These are phyloP conservation scores for Neotoma lepida DNA, from an alignment of 2,113 vertebrate genomes.

Conservation along the genomic window DNA sequence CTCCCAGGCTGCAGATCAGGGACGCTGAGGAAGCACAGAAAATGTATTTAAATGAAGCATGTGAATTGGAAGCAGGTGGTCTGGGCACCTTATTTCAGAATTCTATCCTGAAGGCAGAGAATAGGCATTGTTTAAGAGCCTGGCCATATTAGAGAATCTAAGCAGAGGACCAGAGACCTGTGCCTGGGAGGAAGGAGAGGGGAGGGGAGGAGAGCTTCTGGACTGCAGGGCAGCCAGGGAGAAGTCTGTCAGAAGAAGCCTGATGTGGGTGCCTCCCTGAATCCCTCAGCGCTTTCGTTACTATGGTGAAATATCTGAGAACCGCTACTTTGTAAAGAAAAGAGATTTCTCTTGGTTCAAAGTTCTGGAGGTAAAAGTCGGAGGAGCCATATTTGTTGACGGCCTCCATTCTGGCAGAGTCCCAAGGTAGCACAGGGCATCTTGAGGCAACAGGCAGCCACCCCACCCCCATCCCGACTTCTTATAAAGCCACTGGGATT, in stretches of 20 bases:
- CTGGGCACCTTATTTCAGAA: not conserved
- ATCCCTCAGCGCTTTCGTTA: not conserved
- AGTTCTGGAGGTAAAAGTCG: not conserved
- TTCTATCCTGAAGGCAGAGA: not conserved
- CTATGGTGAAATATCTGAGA: not conserved
- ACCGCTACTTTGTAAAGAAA: not conserved
- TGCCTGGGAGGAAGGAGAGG: not conserved
- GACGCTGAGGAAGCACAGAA: not conserved
- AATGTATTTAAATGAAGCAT: not conserved
- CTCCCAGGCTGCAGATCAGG: not conserved
- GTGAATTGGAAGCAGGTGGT: not conserved
- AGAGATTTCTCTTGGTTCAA: not conserved
- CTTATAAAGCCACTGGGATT: not conserved
- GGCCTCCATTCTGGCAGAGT: not conserved
- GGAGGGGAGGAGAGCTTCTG: not conserved
- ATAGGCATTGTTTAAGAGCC: not conserved
- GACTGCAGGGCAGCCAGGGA: not conserved
- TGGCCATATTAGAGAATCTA: not conserved
- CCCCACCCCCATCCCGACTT: not conserved
- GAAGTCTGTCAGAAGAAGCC: not conserved
- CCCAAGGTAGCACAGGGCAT: not conserved
- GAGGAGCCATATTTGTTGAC: not conserved
- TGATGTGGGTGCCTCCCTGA: not conserved
- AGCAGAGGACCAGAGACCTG: fast-evolving
- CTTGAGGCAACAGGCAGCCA: not conserved